Evolutionary conservation across 2,888 invertebrate genomes (phyloP).

Genomic region (Drosophila meridionalis): DNA sequence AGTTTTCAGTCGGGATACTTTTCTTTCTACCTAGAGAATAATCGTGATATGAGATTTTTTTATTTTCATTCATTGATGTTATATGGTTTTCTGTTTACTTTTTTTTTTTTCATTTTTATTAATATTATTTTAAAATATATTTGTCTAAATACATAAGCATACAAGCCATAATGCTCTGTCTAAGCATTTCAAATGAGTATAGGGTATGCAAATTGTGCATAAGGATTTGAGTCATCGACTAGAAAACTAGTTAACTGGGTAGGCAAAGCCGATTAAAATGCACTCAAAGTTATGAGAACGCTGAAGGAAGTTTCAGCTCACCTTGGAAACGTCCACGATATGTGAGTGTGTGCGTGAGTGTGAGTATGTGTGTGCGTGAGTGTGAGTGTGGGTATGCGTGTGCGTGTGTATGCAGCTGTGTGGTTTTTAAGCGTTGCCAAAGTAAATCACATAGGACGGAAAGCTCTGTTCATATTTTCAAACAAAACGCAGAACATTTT

Average conservation of each 20-base stretch:
- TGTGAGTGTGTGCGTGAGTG: background rate
- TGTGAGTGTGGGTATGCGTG: background rate
- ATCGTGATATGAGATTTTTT: background rate
- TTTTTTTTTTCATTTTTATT: too few relatives aligned
- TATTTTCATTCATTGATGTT: too few relatives aligned
- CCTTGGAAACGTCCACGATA: conserved; percentile 40
- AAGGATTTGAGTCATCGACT: conserved; percentile 4
- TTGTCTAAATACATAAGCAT: too few relatives aligned
- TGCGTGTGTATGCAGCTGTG: conserved; percentile 6
- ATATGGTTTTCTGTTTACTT: too few relatives aligned
- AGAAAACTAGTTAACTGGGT: conserved; percentile 10
- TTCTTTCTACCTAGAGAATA: background rate
- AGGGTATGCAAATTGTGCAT: background rate
- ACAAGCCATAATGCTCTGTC: background rate
- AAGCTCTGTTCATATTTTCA: conserved; percentile 55
- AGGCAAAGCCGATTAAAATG: conserved; percentile 42
- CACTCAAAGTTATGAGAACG: conserved; percentile 17
- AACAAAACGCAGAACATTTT: conserved; percentile 25
- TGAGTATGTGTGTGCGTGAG: background rate
- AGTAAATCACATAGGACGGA: conserved; percentile 31
- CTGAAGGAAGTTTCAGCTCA: conserved; percentile 23
- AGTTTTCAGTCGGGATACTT: background rate
- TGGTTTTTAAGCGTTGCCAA: conserved; percentile 17
- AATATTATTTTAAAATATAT: too few relatives aligned
- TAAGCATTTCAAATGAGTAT: too few relatives aligned